Conservation (phyloP, 37 sponge, comb jelly and placozoan genomes). For the Halichondria panicea region DNA sequence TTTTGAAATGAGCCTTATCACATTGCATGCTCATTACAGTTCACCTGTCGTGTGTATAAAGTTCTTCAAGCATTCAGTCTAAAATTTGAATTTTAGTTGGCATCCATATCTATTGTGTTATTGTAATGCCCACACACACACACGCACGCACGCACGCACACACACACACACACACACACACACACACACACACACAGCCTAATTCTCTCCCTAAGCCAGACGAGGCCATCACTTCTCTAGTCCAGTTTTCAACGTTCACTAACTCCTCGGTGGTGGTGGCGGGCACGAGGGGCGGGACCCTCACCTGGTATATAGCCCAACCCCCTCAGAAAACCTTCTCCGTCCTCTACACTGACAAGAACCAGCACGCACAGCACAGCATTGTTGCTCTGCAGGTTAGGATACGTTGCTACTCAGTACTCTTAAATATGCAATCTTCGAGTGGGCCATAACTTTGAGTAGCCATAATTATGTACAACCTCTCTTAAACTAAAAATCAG, state of each 20-base stretch:
- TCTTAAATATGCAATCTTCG: too few species aligned
- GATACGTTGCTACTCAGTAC: background rate
- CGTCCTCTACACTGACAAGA: conserved; percentile 25
- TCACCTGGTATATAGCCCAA: conserved; percentile 67
- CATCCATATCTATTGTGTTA: background rate
- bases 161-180: background rate
- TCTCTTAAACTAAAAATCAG: too few species aligned
- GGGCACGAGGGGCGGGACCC: conserved; percentile 34
- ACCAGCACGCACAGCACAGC: conserved; percentile 25
- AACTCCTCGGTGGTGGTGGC: conserved; percentile 51
- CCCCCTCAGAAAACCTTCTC: conserved; percentile 70
- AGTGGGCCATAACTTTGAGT: too few species aligned
- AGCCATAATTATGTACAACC: too few species aligned
- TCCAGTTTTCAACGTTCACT: conserved; percentile 61
- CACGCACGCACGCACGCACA: background rate
- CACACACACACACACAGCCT: background rate
- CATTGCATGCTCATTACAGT: too few species aligned
- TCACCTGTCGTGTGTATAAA: too few species aligned
- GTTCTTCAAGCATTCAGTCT: background rate
- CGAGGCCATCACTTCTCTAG: conserved; percentile 31
- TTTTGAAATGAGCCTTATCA: too few species aligned
- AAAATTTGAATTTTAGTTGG: background rate
- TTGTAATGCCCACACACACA: background rate
- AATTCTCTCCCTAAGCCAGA: background rate
- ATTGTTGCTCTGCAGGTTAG: conserved; percentile 45